Base-by-base conservation (phyloP, 2,113 vertebrate species). In the Silurus meridionalis region DNA sequence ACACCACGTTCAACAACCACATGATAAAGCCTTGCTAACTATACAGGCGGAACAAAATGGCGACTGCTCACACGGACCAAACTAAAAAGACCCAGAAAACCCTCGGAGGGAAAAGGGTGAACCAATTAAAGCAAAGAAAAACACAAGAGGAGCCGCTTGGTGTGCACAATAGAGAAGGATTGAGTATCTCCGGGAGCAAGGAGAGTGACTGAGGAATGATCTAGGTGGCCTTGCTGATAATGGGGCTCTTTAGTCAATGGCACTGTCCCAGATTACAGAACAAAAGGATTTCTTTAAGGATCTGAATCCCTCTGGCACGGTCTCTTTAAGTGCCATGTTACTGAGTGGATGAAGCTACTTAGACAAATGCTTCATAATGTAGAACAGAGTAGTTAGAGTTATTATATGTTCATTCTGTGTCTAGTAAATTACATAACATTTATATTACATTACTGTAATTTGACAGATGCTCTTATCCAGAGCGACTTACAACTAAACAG, bases 251-350 rank as follows among this genome's bases (percentile, higher is more conserved):
- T 71, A 85, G 83, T 84, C 21, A 84, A 17, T 50, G 58, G 8
- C 84, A 61, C 79, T 74, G 84, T 90, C 88, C 71, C 82, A 82
- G 85, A 91, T 84, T 89, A 83, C 75, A 80, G 85, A 46, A 89
- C 80, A 91, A 90, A 81, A 67, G 84, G 57, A 84, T 53, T 57
- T 61, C 85, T 87, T 86, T 85, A 46, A 87, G 85, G 80, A 69
- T 21, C 77, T 61, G 64, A 86, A 81, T 64, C 72, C 55, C 63
- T 67, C 15, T 69, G 86, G 64, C 66, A 78, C 61, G 19, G 55
- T 75, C 69, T 57, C 57, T 74, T 88, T 89, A 89, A 88, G 80
- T 83, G 86, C 48, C 83, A 89, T 55, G 84, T 81, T 83, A 74
- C 80, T 23, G 71, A 15, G 28, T 83, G 79, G 83, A 86, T 84